Base-by-base conservation (phyloP, 2,797 vertebrate species). In the Argya squamiceps region DNA sequence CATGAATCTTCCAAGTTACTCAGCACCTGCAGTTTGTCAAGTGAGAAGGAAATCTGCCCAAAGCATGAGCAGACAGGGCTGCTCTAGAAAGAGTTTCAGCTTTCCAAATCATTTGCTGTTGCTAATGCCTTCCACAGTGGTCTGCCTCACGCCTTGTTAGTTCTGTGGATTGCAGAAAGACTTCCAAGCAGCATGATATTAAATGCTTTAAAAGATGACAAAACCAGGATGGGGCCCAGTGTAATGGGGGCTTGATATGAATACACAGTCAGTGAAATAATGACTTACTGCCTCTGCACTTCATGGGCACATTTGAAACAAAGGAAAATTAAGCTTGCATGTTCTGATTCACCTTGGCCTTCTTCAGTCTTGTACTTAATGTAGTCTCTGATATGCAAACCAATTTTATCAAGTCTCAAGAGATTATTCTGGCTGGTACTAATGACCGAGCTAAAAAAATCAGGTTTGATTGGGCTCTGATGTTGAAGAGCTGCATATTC, bases 281-380 rank as follows among this genome's bases (percentile, higher is more conserved):
- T 11, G 17, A 80, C 60, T 67, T 88, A 14, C 43, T 88, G 69
- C 60, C 60, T 74, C 41, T 7, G 19, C 39, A 30, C 34, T 76
- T 77, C 52, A 59, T 3, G 47, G 60, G 32, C 23, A 47, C 34
- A 34, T 67, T 59, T 67, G 64, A 63, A 63, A 90, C 18, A 80
- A 80, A 73, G 18, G 56, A 83, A 88, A 85, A 92, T 85, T 63
- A 70, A 74, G 47, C 59, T 4, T 12, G 7, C 32, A 19, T 4
- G 8, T 83, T 93, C 81, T 74, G n/a, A 73, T 63, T 91, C 75
- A 79, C 71, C 75, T 74, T 56, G 86, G 70, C 62, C 50, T 84
- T 73, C 78, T 71, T 81, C 84, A 75, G 50, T 36, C 55, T 53
- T 41, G 26, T 49, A 27, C 41, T 85, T 85, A 49, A 83, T 22